Base-by-base conservation (phyloP, 2,888 invertebrate species). In the Chaetoderma sp. region DNA sequence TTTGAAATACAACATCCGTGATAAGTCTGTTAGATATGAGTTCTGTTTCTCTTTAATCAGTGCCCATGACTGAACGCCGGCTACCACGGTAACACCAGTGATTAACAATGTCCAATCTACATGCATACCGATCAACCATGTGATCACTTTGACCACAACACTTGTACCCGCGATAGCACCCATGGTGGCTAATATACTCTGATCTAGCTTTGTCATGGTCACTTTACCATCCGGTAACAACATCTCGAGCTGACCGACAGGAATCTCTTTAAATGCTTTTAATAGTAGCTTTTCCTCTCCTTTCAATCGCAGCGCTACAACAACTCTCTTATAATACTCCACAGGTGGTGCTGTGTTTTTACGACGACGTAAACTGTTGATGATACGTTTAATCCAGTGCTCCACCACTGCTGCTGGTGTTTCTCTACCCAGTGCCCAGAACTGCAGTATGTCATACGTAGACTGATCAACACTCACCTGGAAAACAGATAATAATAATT, bases 181-280 rank as follows among this genome's bases (percentile, higher is more conserved):
- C 10, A 81, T 70, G 2, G 76, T 45, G 4, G 73, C 68, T 2
- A 85, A 39, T 1, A 84, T 44, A 13, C 76, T 71, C 54, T 79
- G 78, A 70, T 85, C 84, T n/a, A n/a, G 54, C 21, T 67, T 65
- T 3, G 75, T 75, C 70, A 85, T 83, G 36, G 68, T 63, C 16
- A 85, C 74, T 65, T 75, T 77, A 2, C 84, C 84, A 55, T 83
- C 81, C 0, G 84, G 84, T 10, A 85, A 72, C 21, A 85, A 63
- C 78, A 82, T 81, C 66, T 83, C 83, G 39, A 85, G 69, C 8
- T 76, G 73, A 57, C 77, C 75, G 5, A 78, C 73, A 3, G 83
- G 84, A 25, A 86, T 78, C 67, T 86, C 84, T 71, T 85, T 85
- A 69, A 85, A 86, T 16, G 79, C 78, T 70, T 86, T 86, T 44